Evolutionary conservation across 2,888 invertebrate genomes (phyloP), one percentile per base, ranked within the genome.

Genomic region (Drosophila parthenogenetica): DNA sequence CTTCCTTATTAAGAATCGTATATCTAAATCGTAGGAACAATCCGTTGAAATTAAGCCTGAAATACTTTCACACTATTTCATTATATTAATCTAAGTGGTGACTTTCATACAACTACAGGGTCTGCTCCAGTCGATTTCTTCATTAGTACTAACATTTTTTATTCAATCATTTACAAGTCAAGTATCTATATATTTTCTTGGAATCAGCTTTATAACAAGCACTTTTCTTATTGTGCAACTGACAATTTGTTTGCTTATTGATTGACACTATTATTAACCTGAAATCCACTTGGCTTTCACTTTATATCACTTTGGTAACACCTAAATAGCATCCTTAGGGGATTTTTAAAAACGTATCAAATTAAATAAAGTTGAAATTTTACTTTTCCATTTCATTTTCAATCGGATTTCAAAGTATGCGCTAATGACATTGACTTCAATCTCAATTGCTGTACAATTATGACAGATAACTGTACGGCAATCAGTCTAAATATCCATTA

Each of bases 401-500:
- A 8, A 29, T 8, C 8, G 54, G 53, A 67, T 40, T 53, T 32
- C 45, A 55, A 61, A 59, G 37, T 58, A 45, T 40, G 37, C 37
- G 58, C 25, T 65, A 79, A 48, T 59, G 77, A 61, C 64, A 19
- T 29, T 29, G 16, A 29, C 29, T 16, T 29, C 8, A 16, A 42
- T 39, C 61, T 64, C 49, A 66, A 70, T 64, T 62, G 62, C 54
- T 25, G 17, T 62, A 61, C 81, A 57, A 63, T 74, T 69, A 54
- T 54, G 17, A 48, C 58, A 72, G 60, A 69, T 77, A 80, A 79
- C 66, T 55, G 54, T 45, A 60, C 53, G 51, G 65, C 65, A 86
- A 83, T 80, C 83, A 77, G 46, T 5, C 35, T 59, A 76, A 82
- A 77, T 82, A 62, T 65, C 35, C 39, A 48, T 14, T 37, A 42